These are phyloP conservation scores for Drosophila nannoptera DNA, from an alignment of 1,140 invertebrate genomes.

Conservation along the genomic window DNA sequence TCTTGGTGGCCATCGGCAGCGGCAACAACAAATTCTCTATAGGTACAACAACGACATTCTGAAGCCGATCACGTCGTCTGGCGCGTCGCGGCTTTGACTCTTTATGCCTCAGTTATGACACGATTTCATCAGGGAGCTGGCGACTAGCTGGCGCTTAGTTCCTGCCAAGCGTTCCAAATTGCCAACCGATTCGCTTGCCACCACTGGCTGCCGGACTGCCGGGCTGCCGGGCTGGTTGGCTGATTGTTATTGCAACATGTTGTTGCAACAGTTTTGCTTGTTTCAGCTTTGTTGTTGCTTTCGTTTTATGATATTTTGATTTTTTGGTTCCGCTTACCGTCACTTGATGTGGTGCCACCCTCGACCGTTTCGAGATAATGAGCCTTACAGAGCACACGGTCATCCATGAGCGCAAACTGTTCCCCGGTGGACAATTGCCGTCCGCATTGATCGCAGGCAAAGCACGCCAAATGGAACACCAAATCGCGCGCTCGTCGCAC, in stretches of 20 bases:
- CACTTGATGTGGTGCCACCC: conserved; percentile 91
- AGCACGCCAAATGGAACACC: conserved; percentile 98
- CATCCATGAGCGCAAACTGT: conserved; percentile 97
- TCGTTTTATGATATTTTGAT: conserved; percentile 13
- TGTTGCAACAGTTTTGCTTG: conserved; percentile 3
- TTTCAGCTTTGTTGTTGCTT: conserved; percentile 11
- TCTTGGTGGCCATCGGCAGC: conserved; percentile 51
- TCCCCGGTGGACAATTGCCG: conserved; percentile 97
- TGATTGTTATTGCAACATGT: conserved; percentile 5
- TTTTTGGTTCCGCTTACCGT: conserved; percentile 82
- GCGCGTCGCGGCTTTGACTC: conserved; percentile 35
- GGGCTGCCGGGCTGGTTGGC: too few relatives aligned
- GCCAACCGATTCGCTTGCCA: conserved; percentile 57
- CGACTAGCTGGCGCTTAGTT: conserved; percentile 65
- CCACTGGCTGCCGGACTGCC: too few relatives aligned
- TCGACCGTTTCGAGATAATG: conserved; percentile 97
- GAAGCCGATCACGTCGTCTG: conserved; percentile 72
- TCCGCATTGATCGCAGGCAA: conserved; percentile 98
- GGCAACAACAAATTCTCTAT: conserved; percentile 5
- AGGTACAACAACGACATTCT: conserved; percentile 35
- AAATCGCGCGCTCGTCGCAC: conserved; percentile 94
- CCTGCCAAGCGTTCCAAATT: conserved; percentile 59
- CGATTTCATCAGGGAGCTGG: conserved; percentile 65
- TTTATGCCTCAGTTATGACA: conserved; percentile 65
- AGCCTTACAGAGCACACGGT: conserved; percentile 95